Evolutionary conservation across 2,888 invertebrate genomes (phyloP).

Genomic region (Ramazzottius varieornatus): DNA sequence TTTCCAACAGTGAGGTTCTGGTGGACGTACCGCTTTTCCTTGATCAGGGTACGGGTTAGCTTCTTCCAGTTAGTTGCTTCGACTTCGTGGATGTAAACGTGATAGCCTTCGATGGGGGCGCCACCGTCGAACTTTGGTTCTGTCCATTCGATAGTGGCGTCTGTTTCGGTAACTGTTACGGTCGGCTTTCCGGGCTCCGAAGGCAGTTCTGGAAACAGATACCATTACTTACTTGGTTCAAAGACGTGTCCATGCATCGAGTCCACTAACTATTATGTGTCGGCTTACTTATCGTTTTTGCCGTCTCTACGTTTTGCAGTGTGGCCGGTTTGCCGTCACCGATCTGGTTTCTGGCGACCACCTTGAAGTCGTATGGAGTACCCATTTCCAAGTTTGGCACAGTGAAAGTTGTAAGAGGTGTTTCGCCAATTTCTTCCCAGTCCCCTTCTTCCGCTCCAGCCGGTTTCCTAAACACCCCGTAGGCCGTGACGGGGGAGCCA

Average conservation of each 20-base stretch:
- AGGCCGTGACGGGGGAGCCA: slow-evolving; percentile 9
- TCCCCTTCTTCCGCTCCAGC: not conserved
- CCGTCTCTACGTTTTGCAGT: not conserved
- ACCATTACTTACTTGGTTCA: not conserved
- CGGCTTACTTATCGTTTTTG: not conserved
- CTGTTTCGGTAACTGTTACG: not conserved
- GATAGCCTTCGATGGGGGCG: not conserved
- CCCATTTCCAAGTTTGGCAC: not conserved
- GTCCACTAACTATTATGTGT: too few species aligned
- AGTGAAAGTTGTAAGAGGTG: not conserved
- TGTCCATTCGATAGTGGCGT: not conserved
- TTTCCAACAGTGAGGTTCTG: slow-evolving; percentile 13
- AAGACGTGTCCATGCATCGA: too few species aligned
- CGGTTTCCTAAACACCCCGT: not conserved
- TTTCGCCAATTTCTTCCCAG: not conserved
- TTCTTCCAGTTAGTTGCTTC: not conserved
- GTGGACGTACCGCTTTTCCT: not conserved
- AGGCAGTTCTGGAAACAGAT: not conserved
- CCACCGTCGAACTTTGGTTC: not conserved
- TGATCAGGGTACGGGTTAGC: not conserved
- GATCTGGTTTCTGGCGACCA: slow-evolving; percentile 7
- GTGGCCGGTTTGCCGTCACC: slow-evolving; percentile 1
- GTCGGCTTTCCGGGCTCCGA: not conserved
- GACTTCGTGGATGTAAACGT: not conserved
- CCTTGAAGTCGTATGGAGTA: not conserved